Conservation (phyloP, 2,797 vertebrate genomes). For the Balearica regulorum region DNA sequence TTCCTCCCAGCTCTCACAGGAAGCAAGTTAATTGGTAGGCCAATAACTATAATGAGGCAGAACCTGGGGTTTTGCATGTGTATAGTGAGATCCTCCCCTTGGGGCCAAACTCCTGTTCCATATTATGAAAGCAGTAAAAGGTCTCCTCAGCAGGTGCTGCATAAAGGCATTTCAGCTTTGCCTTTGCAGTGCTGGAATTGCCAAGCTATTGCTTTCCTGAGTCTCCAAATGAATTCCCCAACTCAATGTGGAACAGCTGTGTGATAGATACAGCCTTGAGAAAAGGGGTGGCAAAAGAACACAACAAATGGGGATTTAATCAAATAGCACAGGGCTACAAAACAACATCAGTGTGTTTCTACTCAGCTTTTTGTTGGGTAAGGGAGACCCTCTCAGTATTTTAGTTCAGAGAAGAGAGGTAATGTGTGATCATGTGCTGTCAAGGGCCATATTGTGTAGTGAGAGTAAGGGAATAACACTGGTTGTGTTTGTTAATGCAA, state of each 20-base stretch:
- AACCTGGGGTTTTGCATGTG: constrained; percentile 64
- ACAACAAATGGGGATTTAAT: constrained; percentile 19
- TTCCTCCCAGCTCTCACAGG: constrained; percentile 61
- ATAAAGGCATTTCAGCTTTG: constrained; percentile 51
- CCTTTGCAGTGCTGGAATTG: constrained; percentile 38
- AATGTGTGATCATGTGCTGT: neutral
- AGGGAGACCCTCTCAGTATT: neutral
- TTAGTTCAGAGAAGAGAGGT: neutral
- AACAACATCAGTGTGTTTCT: neutral
- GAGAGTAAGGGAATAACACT: neutral
- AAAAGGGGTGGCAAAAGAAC: constrained; percentile 45
- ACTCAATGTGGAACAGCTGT: constrained; percentile 57
- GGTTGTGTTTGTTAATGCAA: neutral
- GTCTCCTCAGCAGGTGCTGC: constrained; percentile 66
- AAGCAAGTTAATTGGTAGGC: constrained; percentile 63
- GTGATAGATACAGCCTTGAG: constrained; percentile 47
- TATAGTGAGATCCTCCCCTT: constrained; percentile 53
- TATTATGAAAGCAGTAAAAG: constrained; percentile 68
- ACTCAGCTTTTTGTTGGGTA: neutral
- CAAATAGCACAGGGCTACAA: neutral
- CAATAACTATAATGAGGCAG: constrained; percentile 64
- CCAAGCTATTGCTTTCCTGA: constrained; percentile 51
- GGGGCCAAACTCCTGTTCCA: constrained; percentile 68
- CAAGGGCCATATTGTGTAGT: neutral
- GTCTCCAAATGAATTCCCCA: constrained; percentile 47